Base-by-base conservation (phyloP, 2,797 vertebrate species). In the Rhyacichthys aspro region DNA sequence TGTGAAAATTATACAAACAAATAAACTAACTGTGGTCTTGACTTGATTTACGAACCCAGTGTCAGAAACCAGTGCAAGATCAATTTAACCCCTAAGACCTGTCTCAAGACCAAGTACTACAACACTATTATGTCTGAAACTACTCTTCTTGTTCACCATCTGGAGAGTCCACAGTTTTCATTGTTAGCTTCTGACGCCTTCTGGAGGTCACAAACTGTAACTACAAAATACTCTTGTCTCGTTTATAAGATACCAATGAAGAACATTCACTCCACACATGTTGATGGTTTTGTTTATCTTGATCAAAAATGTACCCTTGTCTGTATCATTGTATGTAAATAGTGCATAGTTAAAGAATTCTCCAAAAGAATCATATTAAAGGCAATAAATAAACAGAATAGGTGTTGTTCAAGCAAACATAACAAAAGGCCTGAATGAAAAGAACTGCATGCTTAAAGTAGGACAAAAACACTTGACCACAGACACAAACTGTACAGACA, bases 181-280 rank as follows among this genome's bases (percentile, higher is more conserved):
- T 19, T 34, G 15, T 38, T 63, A 54, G 49, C 55, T 63, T 86
- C 70, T 88, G 74, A 82, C 79, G 76, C 87, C 87, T 12, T 70
- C 84, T 76, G 65, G 63, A 77, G 86, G 23, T 52, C 14, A 61
- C 0, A 67, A 39, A 12, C 3, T 64, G 62, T 12, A 72, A 86
- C 50, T 81, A 60, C 84, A 76, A 38, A 44, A 17, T 28, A 28
- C 1, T 2, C 7, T 28, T 28, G 4, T 28, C 23, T 28, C 7
- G 23, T 28, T 28, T 28, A 2, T 23, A 23, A 28, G 23, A 28
- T 28, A 28, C 7, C 3, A 28, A 28, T 6, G 7, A 2, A 28
- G 2, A 28, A 28, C 3, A 28, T 28, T 28, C 23, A 28, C 23
- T 28, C 23, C 23, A 28, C 23, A n/a, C n/a, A n/a, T n/a, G n/a